Conservation (phyloP, 2,113 vertebrate species). For the Alethe diademata region DNA sequence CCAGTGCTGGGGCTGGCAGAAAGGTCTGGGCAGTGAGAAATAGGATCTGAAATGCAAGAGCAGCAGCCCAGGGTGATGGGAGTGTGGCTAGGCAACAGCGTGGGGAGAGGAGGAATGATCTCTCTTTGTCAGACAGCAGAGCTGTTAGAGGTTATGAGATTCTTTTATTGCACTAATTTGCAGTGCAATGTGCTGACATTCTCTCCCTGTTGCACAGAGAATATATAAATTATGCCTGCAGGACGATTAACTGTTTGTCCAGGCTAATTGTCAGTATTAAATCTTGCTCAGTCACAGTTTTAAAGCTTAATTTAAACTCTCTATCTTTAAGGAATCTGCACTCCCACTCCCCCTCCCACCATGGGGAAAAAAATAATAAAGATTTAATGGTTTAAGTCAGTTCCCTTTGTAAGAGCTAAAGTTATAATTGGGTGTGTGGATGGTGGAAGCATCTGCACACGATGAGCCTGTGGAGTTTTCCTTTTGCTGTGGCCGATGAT, state of each 20-base stretch:
- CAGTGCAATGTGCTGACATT: constrained; percentile 21
- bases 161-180: constrained; percentile 58
- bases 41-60: background rate
- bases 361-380: constrained; percentile 54
- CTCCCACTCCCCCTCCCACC: constrained; percentile 54
- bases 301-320: constrained; percentile 78
- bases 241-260: constrained; percentile 71
- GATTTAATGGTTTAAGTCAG: constrained; percentile 62
- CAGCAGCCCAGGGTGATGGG: constrained; percentile 26
- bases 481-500: constrained; percentile 30
- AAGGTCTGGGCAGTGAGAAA: background rate
- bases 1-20: background rate
- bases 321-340: constrained; percentile 71
- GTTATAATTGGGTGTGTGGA: constrained; percentile 47
- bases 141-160: constrained; percentile 54
- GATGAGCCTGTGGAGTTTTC: constrained; percentile 16
- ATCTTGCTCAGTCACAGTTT: constrained; percentile 72
- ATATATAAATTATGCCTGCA: constrained; percentile 69
- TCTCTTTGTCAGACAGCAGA: constrained; percentile 63
- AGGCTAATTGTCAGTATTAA: constrained; percentile 75
- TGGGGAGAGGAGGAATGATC: constrained; percentile 57
- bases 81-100: constrained; percentile 56
- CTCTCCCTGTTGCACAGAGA: constrained; percentile 56
- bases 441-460: constrained; percentile 27
- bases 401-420: constrained; percentile 40